Evolutionary conservation across 2,888 invertebrate species (phyloP), one percentile per base, ranked within the genome.

Genomic region (Lutraria lutraria): DNA sequence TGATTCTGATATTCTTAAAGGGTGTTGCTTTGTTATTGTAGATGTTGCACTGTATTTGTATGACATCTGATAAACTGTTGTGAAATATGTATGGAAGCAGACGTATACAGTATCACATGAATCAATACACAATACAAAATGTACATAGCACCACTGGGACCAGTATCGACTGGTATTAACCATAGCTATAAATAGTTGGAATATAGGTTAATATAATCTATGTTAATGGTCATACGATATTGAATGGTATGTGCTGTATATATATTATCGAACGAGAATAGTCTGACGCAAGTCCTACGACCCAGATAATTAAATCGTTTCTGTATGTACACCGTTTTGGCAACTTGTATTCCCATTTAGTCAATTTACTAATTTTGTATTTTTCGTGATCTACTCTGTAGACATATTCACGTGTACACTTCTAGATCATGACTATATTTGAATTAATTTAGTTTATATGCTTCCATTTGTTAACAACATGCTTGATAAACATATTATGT

Each of bases 51-150:
- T n/a, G n/a, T n/a, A n/a, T n/a, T n/a, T n/a, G n/a, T 43, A 43
- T 8, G 8, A 8, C 43, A 43, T 4, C 43, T 43, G 43, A 8
- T 8, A 43, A 8, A 43, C 43, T 68, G 25, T 68, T 68, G n/a
- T 68, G 63, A 68, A 68, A 68, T 68, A 68, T 68, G n/a, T 68
- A 68, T 68, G 43, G 43, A 25, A 68, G 60, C n/a, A 19, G 60
- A n/a, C 60, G 19, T 21, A 56, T 56, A 25, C 1, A 25, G 12
- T 25, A 68, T n/a, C 8, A 68, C 63, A 12, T 43, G 4, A n/a
- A 68, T 25, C 63, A 13, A 68, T 68, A 1, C 63, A 8, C 43
- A 25, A 25, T n/a, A 25, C 4, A n/a, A n/a, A n/a, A n/a, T n/a
- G n/a, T n/a, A n/a, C n/a, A n/a, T n/a, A n/a, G n/a, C n/a, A n/a